Percentiles rank a stretch among this genome's conserved stretches.
phyloP scores from a whole-genome alignment of 1,140 invertebrate genomes.

The Onthophagus taurus region DNA sequence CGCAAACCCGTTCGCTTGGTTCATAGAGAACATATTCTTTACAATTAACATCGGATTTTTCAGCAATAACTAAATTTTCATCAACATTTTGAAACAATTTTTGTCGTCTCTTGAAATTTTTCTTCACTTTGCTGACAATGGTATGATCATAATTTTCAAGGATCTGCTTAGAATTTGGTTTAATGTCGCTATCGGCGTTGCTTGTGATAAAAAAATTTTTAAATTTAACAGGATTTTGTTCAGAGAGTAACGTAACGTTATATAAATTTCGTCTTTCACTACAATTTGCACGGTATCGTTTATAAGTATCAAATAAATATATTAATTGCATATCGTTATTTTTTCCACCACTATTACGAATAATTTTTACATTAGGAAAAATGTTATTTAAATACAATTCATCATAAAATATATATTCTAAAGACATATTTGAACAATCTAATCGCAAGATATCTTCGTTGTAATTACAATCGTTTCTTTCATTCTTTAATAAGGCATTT shows the following conservation, averaged over 20 bases:
- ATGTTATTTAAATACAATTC: not conserved
- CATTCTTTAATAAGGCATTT: slow-evolving; percentile 11
- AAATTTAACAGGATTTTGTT: not conserved
- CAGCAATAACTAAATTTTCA: not conserved
- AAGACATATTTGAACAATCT: slow-evolving; percentile 18
- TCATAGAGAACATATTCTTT: slow-evolving; percentile 14
- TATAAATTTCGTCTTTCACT: not conserved
- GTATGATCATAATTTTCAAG: not conserved
- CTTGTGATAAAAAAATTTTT: not conserved
- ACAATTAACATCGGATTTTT: not conserved
- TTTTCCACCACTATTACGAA: slow-evolving; percentile 1
- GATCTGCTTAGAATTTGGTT: not conserved
- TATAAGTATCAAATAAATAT: not conserved
- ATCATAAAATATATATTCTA: slow-evolving; percentile 9
- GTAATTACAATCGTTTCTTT: slow-evolving; percentile 7
- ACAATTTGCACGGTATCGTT: not conserved
- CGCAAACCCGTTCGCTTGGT: slow-evolving; percentile 25
- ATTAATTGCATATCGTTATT: slow-evolving; percentile 3
- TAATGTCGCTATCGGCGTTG: not conserved
- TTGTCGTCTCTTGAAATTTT: not conserved
- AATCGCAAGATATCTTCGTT: slow-evolving; percentile 11
- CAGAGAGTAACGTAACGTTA: slow-evolving; percentile 3
- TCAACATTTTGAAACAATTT: not conserved
- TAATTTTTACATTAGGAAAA: not conserved
- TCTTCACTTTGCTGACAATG: not conserved